Conservation (phyloP, 2,113 vertebrate genomes). For the Corynorhinus townsendii region DNA sequence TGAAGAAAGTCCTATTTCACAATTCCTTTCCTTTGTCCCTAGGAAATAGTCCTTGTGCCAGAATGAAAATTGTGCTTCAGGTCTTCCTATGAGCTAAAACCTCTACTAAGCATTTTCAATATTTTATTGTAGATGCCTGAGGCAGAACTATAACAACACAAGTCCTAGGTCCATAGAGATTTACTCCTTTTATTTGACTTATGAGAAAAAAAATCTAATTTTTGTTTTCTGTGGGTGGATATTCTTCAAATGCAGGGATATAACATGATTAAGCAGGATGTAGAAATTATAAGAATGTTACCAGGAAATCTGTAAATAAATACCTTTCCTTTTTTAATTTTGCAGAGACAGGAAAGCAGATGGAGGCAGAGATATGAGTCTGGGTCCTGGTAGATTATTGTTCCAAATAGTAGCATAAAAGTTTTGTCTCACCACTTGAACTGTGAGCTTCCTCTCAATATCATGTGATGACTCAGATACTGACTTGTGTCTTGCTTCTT, state of each 20-base stretch:
- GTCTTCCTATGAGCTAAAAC: not conserved
- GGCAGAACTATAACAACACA: not conserved
- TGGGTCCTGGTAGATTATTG: not conserved
- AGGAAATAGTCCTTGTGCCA: not conserved
- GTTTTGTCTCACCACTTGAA: not conserved
- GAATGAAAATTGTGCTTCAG: not conserved
- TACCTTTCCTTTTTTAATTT: conserved; percentile 16
- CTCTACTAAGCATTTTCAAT: not conserved
- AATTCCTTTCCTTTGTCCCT: not conserved
- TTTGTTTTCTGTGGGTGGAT: not conserved
- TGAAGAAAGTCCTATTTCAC: not conserved
- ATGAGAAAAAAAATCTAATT: not conserved
- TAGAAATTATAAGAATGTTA: conserved; percentile 12
- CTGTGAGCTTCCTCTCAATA: not conserved
- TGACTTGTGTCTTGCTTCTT: conserved; percentile 19
- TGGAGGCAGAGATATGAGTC: conserved; percentile 12
- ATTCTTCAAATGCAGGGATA: not conserved
- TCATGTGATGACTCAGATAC: not conserved
- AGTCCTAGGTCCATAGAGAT: not conserved
- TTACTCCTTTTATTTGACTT: not conserved
- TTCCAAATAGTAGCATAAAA: not conserved
- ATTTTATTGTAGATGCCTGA: conserved; percentile 27
- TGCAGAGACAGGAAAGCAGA: conserved; percentile 45
- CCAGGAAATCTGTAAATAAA: not conserved
- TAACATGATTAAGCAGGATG: not conserved